These are phyloP conservation scores for Cebidichthys violaceus DNA, from an alignment of 2,113 vertebrate species.

Conservation along the genomic window DNA sequence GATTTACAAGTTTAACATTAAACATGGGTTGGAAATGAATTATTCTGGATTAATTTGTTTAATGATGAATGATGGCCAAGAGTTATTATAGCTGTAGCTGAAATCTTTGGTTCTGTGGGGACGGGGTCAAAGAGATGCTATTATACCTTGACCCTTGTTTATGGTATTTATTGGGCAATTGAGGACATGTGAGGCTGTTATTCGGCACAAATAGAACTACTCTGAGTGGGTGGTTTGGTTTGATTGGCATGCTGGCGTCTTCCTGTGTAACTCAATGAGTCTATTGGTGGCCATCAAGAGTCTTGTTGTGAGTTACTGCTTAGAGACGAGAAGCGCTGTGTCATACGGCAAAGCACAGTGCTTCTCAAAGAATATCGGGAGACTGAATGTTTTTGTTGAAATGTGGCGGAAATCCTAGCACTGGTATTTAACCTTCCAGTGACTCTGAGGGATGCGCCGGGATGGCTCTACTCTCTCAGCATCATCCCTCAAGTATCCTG, in stretches of 20 bases:
- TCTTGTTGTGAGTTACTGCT: constrained; percentile 42
- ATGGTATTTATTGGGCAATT: constrained; percentile 47
- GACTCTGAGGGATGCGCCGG: constrained; percentile 50
- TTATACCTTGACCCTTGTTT: constrained; percentile 32
- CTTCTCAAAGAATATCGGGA: neutral
- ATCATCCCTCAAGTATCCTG: constrained; percentile 67
- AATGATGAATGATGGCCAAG: neutral
- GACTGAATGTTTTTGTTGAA: neutral
- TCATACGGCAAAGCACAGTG: constrained; percentile 13
- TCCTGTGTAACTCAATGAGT: constrained; percentile 61
- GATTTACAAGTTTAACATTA: constrained; percentile 7
- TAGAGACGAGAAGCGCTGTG: constrained; percentile 11
- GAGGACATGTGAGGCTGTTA: constrained; percentile 50
- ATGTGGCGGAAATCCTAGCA: constrained; percentile 27
- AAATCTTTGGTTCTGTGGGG: constrained; percentile 16
- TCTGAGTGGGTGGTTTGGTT: constrained; percentile 57
- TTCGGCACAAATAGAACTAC: constrained; percentile 50
- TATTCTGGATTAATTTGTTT: constrained; percentile 27
- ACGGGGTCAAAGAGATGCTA: constrained; percentile 10
- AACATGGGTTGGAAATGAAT: neutral
- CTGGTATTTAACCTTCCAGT: constrained; percentile 32
- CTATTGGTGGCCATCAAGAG: constrained; percentile 61
- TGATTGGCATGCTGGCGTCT: constrained; percentile 54
- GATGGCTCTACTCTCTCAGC: constrained; percentile 37
- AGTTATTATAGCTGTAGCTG: constrained; percentile 22